Evolutionary conservation across 1,140 invertebrate species (phyloP).

Genomic region (Drosophila paulistorum): DNA sequence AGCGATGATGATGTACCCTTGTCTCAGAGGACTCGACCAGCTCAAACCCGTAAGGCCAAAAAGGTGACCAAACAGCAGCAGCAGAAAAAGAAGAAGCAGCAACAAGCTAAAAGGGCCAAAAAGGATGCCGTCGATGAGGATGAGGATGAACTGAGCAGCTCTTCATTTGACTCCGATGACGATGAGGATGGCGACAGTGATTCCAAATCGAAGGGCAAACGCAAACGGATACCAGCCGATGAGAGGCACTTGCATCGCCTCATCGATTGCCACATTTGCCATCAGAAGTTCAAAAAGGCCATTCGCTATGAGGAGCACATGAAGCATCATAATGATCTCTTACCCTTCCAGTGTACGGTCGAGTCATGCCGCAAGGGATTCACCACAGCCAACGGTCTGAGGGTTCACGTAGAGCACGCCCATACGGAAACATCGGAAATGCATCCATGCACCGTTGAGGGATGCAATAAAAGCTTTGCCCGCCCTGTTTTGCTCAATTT

Average conservation of each 20-base stretch:
- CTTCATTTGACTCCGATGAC: slow-evolving; percentile 40
- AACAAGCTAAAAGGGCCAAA: slow-evolving; percentile 15
- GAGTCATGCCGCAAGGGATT: slow-evolving; percentile 74
- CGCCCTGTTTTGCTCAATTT: slow-evolving; percentile 68
- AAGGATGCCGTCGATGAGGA: slow-evolving; percentile 24
- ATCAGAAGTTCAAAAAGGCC: slow-evolving; percentile 78
- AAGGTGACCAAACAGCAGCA: slow-evolving; percentile 19
- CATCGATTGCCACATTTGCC: slow-evolving; percentile 78
- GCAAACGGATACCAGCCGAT: slow-evolving; percentile 58
- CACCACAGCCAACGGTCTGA: slow-evolving; percentile 70
- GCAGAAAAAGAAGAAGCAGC: slow-evolving; percentile 2
- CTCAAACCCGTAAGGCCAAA: slow-evolving; percentile 36
- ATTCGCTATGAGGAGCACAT: slow-evolving; percentile 76
- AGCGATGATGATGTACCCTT: slow-evolving; percentile 73
- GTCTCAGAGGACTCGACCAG: slow-evolving; percentile 50
- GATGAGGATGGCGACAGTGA: slow-evolving; percentile 39
- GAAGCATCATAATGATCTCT: slow-evolving; percentile 76
- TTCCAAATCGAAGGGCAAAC: slow-evolving; percentile 53
- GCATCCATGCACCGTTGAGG: slow-evolving; percentile 67
- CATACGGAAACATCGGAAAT: slow-evolving; percentile 72
- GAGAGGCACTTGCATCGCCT: slow-evolving; percentile 61
- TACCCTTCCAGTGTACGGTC: slow-evolving; percentile 75
- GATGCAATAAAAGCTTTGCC: slow-evolving; percentile 71
- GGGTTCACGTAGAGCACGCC: slow-evolving; percentile 74
- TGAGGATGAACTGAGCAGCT: slow-evolving; percentile 48